phyloP scores from a whole-genome alignment of 2,113 vertebrate genomes.

The Chionomys nivalis region DNA sequence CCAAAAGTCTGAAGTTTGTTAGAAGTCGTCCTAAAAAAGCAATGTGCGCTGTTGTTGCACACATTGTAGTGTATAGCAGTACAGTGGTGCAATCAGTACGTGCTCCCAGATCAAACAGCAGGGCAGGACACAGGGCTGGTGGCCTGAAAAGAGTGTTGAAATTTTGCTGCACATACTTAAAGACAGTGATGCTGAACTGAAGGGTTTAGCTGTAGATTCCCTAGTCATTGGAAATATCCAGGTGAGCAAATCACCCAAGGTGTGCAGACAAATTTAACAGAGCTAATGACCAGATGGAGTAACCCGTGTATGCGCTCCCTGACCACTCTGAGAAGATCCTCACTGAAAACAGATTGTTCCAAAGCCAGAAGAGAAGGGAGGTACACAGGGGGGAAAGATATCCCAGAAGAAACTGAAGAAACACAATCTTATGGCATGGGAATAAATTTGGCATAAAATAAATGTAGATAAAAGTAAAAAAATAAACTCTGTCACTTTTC shows the following conservation, averaged over 20 bases:
- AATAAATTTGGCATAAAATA: not conserved
- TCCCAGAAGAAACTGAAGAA: not conserved
- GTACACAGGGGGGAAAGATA: not conserved
- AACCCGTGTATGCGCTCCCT: not conserved
- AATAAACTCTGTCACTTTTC: not conserved
- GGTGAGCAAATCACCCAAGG: too few relatives aligned
- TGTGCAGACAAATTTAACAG: not conserved
- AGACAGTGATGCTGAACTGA: not conserved
- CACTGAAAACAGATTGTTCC: not conserved
- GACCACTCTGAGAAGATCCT: not conserved
- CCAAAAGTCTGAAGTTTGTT: not conserved
- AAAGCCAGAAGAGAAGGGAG: not conserved
- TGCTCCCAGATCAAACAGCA: not conserved
- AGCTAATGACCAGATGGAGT: not conserved
- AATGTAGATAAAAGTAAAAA: not conserved
- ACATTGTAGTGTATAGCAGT: not conserved
- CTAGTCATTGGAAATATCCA: not conserved
- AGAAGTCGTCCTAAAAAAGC: not conserved
- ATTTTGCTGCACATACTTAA: not conserved
- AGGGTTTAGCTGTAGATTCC: not conserved
- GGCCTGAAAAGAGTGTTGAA: too few relatives aligned
- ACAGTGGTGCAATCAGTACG: too few relatives aligned
- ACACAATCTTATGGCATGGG: not conserved
- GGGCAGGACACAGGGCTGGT: not conserved
- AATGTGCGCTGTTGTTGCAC: not conserved